phyloP scores from a whole-genome alignment of 2,888 invertebrate genomes.

The Bombyx huttoni region DNA sequence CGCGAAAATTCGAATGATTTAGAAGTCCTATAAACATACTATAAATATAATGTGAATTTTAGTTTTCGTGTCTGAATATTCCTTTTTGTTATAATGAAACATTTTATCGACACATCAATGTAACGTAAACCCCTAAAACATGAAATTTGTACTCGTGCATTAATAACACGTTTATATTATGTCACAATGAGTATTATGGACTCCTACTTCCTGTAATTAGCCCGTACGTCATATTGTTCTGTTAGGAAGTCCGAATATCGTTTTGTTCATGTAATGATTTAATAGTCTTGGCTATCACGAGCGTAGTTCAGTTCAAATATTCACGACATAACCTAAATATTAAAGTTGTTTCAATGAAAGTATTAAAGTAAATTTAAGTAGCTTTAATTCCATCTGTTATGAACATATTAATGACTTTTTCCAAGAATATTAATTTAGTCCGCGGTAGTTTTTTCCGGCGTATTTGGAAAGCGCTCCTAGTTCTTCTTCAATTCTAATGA shows the following conservation, averaged over 20 bases:
- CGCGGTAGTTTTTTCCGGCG: conserved; percentile 95
- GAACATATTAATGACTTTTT: neutral
- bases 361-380: neutral
- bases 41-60: too few relatives aligned
- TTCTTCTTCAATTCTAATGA: conserved; percentile 97
- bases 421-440: conserved; percentile 23
- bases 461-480: conserved; percentile 90
- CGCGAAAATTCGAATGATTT: too few relatives aligned
- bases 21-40: too few relatives aligned
- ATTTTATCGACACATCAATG: conserved; percentile 1
- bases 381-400: neutral
- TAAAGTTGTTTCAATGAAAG: neutral
- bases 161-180: conserved; percentile 37
- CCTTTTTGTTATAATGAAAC: too few relatives aligned
- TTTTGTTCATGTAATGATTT: neutral
- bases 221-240: conserved; percentile 20
- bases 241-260: neutral
- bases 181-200: conserved; percentile 29
- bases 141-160: conserved; percentile 12
- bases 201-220: conserved; percentile 42
- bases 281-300: neutral
- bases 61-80: too few relatives aligned
- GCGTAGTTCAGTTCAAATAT: neutral
- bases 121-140: neutral
- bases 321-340: neutral